These are phyloP conservation scores for Rhinichthys klamathensis DNA, from an alignment of 2,113 vertebrate genomes.

Conservation along the genomic window DNA sequence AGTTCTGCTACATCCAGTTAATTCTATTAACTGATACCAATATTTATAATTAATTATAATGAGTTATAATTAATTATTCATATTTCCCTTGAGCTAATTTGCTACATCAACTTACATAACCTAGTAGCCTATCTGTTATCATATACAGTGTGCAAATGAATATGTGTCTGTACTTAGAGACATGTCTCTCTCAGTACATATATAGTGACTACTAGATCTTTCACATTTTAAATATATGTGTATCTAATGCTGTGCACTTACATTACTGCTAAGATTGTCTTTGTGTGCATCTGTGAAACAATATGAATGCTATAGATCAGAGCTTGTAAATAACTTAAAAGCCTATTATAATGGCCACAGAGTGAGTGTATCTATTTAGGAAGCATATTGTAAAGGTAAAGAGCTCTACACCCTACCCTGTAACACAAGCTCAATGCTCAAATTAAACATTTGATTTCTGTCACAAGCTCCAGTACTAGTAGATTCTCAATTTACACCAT, in stretches of 20 bases:
- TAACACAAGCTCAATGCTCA: not conserved
- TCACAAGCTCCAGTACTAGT: not conserved
- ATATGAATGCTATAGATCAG: not conserved
- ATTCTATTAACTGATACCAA: too few relatives aligned
- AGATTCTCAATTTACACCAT: not conserved
- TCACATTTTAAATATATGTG: not conserved
- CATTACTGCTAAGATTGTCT: not conserved
- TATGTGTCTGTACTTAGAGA: slow-evolving; percentile 2
- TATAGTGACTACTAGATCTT: not conserved
- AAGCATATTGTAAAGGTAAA: not conserved
- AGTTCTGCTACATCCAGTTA: too few relatives aligned
- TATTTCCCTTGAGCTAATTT: too few relatives aligned
- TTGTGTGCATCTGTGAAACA: not conserved
- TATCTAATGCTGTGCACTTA: not conserved
- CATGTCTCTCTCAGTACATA: not conserved
- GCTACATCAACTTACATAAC: not conserved
- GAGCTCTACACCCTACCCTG: not conserved
- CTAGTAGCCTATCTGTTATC: not conserved
- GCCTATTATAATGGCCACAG: not conserved
- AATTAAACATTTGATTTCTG: slow-evolving; percentile 2
- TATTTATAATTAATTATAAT: too few relatives aligned
- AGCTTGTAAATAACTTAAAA: not conserved
- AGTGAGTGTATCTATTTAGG: not conserved
- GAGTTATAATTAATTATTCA: too few relatives aligned
- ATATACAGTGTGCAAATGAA: not conserved